A percentile compares a stretch with the other conserved stretches of the same genome.
These are phyloP conservation scores for Limnodromus scolopaceus DNA, from an alignment of 2,797 vertebrate species.

Conservation along the genomic window DNA sequence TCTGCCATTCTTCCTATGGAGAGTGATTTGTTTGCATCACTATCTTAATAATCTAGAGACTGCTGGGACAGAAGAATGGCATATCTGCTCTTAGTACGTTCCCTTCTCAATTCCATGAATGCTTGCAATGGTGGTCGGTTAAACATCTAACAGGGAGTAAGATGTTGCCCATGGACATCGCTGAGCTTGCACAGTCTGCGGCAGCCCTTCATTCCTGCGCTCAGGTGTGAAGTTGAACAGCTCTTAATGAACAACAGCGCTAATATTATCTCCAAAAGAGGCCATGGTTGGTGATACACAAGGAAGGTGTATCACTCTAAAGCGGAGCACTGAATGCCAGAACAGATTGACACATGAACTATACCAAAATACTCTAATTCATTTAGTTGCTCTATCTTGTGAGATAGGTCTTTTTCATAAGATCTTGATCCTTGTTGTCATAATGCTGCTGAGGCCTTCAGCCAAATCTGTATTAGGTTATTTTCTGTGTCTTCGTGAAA, in stretches of 20 bases:
- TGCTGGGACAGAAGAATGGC: background rate
- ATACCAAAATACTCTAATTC: background rate
- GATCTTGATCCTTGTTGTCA: background rate
- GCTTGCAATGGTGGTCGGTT: accelerated
- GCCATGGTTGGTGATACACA: background rate
- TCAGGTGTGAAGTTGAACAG: background rate
- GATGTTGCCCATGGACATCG: accelerated
- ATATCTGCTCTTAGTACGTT: background rate
- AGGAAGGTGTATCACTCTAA: background rate
- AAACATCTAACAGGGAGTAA: background rate
- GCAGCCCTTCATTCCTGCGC: background rate
- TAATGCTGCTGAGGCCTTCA: background rate
- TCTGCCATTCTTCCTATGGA: background rate
- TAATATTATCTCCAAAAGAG: background rate
- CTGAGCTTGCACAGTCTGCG: background rate
- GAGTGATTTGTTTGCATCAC: background rate
- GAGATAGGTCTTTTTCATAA: background rate
- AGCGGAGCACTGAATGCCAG: background rate
- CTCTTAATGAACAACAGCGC: background rate
- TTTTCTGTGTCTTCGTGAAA: background rate
- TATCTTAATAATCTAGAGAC: background rate
- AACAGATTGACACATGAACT: background rate
- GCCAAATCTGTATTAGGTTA: background rate
- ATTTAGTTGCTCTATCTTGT: background rate
- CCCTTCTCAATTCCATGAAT: background rate